Evolutionary conservation across 2,113 vertebrate species (phyloP).

Genomic region (Orientallactaga bullata): DNA sequence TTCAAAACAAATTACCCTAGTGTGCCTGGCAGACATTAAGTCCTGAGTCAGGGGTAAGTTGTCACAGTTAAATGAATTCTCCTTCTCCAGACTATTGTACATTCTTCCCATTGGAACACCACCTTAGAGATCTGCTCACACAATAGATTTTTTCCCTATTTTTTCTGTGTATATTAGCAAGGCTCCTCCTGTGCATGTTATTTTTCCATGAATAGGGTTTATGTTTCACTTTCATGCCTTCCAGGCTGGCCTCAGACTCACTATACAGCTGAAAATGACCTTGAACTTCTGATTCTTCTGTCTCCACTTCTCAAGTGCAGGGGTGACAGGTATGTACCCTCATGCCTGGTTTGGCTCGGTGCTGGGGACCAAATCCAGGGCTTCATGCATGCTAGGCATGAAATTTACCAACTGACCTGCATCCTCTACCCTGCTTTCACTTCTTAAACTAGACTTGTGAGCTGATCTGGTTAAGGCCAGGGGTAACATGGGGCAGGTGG

Average conservation of each 20-base stretch:
- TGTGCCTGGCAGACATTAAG: background rate
- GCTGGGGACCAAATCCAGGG: too few species aligned
- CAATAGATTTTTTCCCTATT: background rate
- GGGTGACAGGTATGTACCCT: too few species aligned
- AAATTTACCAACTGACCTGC: too few species aligned
- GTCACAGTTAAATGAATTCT: background rate
- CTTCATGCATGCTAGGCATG: too few species aligned
- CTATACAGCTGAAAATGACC: too few species aligned
- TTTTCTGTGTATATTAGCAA: background rate
- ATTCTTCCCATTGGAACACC: background rate
- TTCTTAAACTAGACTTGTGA: background rate
- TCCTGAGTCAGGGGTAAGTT: background rate
- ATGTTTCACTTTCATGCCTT: background rate
- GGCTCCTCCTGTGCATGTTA: background rate
- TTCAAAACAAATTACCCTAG: conserved; percentile 8
- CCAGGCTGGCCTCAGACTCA: too few species aligned
- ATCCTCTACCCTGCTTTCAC: too few species aligned
- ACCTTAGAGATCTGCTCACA: background rate
- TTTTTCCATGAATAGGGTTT: background rate
- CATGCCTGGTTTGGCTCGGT: too few species aligned
- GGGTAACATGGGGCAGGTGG: background rate
- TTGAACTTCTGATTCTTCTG: too few species aligned
- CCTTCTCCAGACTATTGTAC: background rate
- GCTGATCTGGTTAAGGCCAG: background rate
- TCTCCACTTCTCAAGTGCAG: too few species aligned